A percentile compares a stretch with the other conserved stretches of the same genome.
These are phyloP conservation scores for Hemichromis elongatus DNA, from an alignment of 2,113 vertebrate species.

Conservation along the genomic window DNA sequence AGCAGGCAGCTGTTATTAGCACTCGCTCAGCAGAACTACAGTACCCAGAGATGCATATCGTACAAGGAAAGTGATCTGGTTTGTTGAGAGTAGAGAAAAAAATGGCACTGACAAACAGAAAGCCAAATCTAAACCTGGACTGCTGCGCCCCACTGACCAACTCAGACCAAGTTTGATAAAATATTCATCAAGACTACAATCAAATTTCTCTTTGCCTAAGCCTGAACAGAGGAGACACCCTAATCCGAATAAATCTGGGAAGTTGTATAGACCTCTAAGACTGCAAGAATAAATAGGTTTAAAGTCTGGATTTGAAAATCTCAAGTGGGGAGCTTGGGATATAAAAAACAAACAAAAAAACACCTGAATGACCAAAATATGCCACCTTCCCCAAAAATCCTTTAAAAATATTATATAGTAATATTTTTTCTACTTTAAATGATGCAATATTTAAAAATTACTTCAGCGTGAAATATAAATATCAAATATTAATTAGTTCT, in stretches of 20 bases:
- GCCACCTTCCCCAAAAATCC: background rate
- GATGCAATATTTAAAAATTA: background rate
- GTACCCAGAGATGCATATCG: background rate
- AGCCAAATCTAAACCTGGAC: background rate
- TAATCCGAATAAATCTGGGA: background rate
- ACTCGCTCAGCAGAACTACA: background rate
- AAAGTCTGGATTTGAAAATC: conserved; percentile 13
- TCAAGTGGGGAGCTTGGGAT: background rate
- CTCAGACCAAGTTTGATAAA: background rate
- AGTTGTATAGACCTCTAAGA: background rate
- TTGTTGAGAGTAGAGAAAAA: background rate
- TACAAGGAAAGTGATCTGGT: background rate
- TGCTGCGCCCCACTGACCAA: background rate
- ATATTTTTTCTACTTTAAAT: background rate
- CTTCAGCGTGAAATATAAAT: background rate
- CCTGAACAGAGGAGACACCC: background rate
- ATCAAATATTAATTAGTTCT: background rate
- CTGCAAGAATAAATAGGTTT: background rate
- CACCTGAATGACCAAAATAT: too few relatives aligned
- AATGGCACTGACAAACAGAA: background rate
- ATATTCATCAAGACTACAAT: background rate
- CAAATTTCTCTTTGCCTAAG: background rate
- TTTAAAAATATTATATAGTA: background rate
- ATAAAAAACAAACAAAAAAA: background rate
- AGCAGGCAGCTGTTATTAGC: too few relatives aligned